phyloP scores from a whole-genome alignment of 1,140 invertebrate species.

The Drosophila pectinifera region DNA sequence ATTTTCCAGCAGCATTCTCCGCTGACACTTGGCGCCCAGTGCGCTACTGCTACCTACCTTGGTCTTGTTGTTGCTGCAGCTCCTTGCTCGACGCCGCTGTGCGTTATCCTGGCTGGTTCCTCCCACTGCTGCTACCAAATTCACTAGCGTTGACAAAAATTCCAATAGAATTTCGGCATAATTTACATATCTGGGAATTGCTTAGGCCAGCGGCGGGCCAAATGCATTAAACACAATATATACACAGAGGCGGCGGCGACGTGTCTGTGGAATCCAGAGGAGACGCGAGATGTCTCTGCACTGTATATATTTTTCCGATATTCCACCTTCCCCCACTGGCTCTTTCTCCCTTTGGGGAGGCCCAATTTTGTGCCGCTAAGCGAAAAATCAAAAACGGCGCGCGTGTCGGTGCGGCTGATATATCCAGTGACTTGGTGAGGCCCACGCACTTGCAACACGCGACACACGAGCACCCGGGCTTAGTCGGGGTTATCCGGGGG shows the following conservation, averaged over 20 bases:
- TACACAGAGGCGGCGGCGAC: conserved; percentile 1
- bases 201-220: conserved; percentile 36
- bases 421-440: conserved; percentile 42
- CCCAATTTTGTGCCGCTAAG: conserved; percentile 62
- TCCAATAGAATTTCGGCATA: conserved; percentile 66
- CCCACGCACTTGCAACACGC: conserved; percentile 53
- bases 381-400: conserved; percentile 57
- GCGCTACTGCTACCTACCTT: conserved; percentile 48
- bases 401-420: conserved; percentile 39
- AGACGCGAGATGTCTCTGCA: background rate
- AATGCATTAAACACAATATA: conserved; percentile 45
- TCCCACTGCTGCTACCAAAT: conserved; percentile 39
- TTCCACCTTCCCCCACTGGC: background rate
- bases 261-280: conserved; percentile 13
- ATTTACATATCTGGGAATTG: conserved; percentile 72
- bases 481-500: conserved; percentile 18
- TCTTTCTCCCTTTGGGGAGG: conserved; percentile 41
- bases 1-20: conserved; percentile 79
- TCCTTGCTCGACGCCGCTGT: conserved; percentile 4
- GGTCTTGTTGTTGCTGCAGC: conserved; percentile 15
- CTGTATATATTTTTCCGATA: conserved; percentile 24
- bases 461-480: conserved; percentile 35
- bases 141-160: conserved; percentile 62
- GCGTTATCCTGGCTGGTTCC: conserved; percentile 6
- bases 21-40: conserved; percentile 77